Evolutionary conservation across 2,113 vertebrate genomes (phyloP).

Genomic region (Ceyx melanurus): DNA sequence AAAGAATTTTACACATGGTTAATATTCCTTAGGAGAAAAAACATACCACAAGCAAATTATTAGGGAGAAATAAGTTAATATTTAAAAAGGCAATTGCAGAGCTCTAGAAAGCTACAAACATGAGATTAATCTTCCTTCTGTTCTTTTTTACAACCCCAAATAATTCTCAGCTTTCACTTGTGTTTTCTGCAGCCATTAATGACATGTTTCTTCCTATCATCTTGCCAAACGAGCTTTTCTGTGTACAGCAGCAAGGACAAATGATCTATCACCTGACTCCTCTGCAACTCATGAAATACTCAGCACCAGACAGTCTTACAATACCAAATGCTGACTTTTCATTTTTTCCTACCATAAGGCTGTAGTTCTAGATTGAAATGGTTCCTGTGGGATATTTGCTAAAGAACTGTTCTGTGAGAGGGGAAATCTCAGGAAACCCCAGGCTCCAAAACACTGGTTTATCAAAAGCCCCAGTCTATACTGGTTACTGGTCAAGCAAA

Average conservation of each 20-base stretch:
- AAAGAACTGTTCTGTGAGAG: not conserved
- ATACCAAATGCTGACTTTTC: not conserved
- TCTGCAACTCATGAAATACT: not conserved
- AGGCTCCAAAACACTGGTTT: not conserved
- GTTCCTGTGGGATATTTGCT: not conserved
- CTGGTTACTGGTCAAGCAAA: not conserved
- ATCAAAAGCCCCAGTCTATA: not conserved
- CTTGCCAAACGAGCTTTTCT: not conserved
- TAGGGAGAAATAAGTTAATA: not conserved
- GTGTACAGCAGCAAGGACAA: not conserved
- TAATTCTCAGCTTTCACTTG: constrained; percentile 3
- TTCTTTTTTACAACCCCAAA: not conserved
- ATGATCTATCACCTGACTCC: not conserved
- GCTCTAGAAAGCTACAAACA: not conserved
- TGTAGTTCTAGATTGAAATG: not conserved
- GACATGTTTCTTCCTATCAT: not conserved
- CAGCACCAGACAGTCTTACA: not conserved
- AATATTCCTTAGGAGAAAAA: not conserved
- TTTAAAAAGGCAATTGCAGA: not conserved
- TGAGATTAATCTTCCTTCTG: not conserved
- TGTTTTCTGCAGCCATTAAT: constrained; percentile 8
- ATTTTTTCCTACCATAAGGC: not conserved
- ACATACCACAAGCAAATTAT: not conserved
- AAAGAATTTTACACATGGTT: not conserved
- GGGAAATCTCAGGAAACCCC: not conserved